These are phyloP conservation scores for Troides oblongomaculatus DNA, from an alignment of 2,888 invertebrate species.

Conservation along the genomic window DNA sequence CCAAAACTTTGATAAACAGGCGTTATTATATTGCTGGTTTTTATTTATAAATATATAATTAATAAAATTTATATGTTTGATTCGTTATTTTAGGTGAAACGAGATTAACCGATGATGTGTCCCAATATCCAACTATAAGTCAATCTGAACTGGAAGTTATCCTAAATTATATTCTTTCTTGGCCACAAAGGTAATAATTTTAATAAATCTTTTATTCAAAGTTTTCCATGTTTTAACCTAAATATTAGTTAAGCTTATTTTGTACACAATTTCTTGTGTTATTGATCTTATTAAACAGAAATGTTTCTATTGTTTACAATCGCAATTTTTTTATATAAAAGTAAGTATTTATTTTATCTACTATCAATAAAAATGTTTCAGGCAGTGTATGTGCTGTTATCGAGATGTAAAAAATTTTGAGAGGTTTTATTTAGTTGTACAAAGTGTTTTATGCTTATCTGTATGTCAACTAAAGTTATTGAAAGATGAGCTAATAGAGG, in stretches of 20 bases:
- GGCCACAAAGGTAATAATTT: constrained; percentile 88
- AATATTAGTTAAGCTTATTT: background rate
- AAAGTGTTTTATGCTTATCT: constrained; percentile 90
- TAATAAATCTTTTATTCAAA: constrained; percentile 1
- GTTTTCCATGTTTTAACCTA: background rate
- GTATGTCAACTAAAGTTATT: constrained; percentile 90
- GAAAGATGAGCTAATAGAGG: constrained; percentile 77
- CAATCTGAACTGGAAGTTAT: constrained; percentile 91
- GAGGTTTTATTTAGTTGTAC: constrained; percentile 92
- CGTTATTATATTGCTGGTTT: background rate
- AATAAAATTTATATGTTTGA: constrained; percentile 28
- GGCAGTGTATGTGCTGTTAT: constrained; percentile 97
- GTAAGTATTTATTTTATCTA: background rate
- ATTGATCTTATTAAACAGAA: background rate
- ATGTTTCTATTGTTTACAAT: background rate
- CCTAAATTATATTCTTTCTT: constrained; percentile 91
- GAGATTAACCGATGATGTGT: constrained; percentile 87
- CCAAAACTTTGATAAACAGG: constrained; percentile 30
- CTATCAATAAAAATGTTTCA: constrained; percentile 48
- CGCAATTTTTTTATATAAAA: background rate
- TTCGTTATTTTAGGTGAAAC: constrained; percentile 87
- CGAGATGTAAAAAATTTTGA: constrained; percentile 95
- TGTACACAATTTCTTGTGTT: too few species aligned
- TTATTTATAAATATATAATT: constrained; percentile 16
- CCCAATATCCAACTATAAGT: constrained; percentile 86